Percentiles rank a stretch among this genome's conserved stretches.
Conservation (phyloP, 2,113 vertebrate species). For the Leucopsar rothschildi region DNA sequence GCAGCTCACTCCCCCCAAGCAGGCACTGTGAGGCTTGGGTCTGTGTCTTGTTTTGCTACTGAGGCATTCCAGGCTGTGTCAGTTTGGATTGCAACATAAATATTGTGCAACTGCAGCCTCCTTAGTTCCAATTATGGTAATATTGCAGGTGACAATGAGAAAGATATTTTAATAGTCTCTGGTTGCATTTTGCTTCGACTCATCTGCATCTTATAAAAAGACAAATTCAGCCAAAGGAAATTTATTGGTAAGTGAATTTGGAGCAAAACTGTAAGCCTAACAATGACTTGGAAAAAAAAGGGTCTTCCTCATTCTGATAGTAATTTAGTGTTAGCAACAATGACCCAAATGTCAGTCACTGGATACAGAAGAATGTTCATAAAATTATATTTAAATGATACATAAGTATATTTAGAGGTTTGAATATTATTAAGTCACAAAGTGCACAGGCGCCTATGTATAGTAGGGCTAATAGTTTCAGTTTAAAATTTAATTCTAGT, state of each 20-base stretch:
- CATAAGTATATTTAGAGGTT: not conserved
- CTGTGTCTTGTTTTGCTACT: not conserved
- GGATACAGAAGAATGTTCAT: not conserved
- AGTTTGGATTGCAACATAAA: conserved; percentile 51
- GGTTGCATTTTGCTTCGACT: not conserved
- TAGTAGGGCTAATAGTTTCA: not conserved
- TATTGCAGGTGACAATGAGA: conserved; percentile 18
- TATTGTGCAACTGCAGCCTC: conserved; percentile 1
- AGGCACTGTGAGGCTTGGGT: not conserved
- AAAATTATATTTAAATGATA: not conserved
- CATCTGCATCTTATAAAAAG: not conserved
- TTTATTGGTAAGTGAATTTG: not conserved
- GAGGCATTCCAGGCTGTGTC: not conserved
- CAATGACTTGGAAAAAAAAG: not conserved
- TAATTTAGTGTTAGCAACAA: not conserved
- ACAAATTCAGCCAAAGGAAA: not conserved
- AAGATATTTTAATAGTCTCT: not conserved
- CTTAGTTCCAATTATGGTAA: conserved; percentile 44
- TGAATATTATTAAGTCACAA: not conserved
- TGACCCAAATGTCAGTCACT: not conserved
- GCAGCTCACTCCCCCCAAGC: not conserved
- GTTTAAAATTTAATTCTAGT: not conserved
- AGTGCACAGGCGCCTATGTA: not conserved
- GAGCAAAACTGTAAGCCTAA: not conserved
- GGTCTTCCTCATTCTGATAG: not conserved